Evolutionary conservation across 30 jellyfish, hydroid and myxozoan genomes (phyloP), one percentile per base, ranked within the genome.

Genomic region (Sanderia malayensis): DNA sequence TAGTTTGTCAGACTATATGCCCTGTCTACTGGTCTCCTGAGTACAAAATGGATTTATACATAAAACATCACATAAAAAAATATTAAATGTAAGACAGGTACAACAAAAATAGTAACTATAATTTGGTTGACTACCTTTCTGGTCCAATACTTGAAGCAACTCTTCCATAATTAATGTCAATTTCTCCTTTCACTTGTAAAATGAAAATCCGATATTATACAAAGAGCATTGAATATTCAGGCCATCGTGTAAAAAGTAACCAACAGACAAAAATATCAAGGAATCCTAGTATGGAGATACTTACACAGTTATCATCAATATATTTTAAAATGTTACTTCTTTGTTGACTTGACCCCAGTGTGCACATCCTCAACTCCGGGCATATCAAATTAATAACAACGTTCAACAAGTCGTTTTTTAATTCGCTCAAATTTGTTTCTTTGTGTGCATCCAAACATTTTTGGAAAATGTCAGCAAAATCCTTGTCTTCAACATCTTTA

Each of bases 121-220:
- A 49, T 21, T 31, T 49, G 11, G 8, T 49, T 2, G 6, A 4
- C 32, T 23, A 80, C 93, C 84, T 70, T 61, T 69, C 93, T 58
- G 25, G 67, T 68, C 93, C 93, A 80, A 44, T 80, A 80, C 41
- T 70, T 80, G 55, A 80, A 19, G 15, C 79, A 70, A 17, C 58
- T 34, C n/a, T 67, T 67, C 93, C 93, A 80, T 10, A 61, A 31
- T 61, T 62, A 18, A 45, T 28, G 41, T 58, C 65, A 17, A 61
- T 25, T 63, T 59, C 61, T 20, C 84, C 79, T n/a, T 67, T 65
- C 1, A 80, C 71, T 84, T 80, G 64, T 17, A 67, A 68, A 15
- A 41, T 2, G 3, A 29, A 47, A 28, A 32, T 21, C 19, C 9
- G 34, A 11, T 32, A 0, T 2, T 29, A 17, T 3, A 22, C 30